Percentiles rank a stretch among this genome's conserved stretches.
Conservation (phyloP, 2,113 vertebrate species). For the Pycnonotus jocosus region DNA sequence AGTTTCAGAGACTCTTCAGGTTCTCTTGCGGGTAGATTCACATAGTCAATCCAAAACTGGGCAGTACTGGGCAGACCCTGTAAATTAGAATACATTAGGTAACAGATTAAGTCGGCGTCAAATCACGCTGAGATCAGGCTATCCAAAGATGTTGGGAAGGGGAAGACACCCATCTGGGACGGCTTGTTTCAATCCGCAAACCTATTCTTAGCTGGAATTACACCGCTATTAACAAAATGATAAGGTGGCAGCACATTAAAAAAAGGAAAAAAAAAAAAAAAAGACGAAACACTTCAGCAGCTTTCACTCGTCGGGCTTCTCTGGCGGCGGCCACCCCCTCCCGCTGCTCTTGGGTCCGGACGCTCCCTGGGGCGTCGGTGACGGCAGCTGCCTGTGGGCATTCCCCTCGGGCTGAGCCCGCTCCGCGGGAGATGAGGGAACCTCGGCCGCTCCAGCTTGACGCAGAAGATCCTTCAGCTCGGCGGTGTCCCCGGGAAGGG, state of each 20-base stretch:
- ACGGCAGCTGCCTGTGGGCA: no score
- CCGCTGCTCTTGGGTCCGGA: no score
- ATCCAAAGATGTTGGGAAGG: neutral
- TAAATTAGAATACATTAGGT: neutral
- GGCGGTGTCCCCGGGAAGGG: neutral
- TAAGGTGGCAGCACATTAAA: neutral
- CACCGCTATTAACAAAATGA: neutral
- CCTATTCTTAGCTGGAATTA: neutral
- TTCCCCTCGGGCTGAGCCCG: neutral
- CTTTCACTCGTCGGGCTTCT: neutral
- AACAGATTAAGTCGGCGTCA: neutral
- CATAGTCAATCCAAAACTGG: neutral
- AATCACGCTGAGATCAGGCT: neutral
- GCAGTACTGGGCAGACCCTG: neutral
- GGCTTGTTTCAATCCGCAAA: neutral
- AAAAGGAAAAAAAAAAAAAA: neutral
- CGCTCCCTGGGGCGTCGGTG: no score
- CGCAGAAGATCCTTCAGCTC: neutral
- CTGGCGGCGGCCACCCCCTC: neutral
- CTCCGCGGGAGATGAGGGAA: neutral
- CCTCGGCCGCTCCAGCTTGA: neutral
- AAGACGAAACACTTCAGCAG: neutral
- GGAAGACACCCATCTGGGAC: neutral
- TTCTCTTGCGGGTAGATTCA: slow-evolving; percentile 15
- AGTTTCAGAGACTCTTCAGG: neutral